These are phyloP conservation scores for Coelopa frigida DNA, from an alignment of 1,140 invertebrate species.

Conservation along the genomic window DNA sequence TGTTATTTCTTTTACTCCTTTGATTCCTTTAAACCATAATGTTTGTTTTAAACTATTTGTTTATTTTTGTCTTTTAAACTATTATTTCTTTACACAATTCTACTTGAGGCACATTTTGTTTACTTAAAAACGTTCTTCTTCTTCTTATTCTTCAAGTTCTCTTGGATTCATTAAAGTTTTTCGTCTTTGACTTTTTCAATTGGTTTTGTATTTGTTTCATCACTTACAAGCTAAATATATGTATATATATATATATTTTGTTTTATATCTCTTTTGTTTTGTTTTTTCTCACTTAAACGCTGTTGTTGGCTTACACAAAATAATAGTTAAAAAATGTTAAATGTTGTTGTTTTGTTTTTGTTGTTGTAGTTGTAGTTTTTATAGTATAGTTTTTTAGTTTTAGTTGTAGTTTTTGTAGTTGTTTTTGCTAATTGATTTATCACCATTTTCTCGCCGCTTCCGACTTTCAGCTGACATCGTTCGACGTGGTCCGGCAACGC, in stretches of 20 bases:
- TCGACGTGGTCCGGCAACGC: background rate
- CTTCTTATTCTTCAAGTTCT: background rate
- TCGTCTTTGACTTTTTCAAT: background rate
- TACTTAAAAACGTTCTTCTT: background rate
- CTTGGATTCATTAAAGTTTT: too few relatives aligned
- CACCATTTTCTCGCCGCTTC: constrained; percentile 12
- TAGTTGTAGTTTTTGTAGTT: constrained; percentile 1
- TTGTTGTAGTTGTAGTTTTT: too few relatives aligned
- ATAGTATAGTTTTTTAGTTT: background rate
- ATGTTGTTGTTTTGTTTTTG: background rate
- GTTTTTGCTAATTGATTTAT: constrained; percentile 10
- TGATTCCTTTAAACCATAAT: background rate
- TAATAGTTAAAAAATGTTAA: background rate
- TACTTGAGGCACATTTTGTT: constrained; percentile 4
- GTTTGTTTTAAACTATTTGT: background rate
- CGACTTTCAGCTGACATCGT: background rate
- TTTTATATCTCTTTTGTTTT: background rate
- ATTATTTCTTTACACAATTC: background rate
- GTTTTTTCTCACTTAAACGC: background rate
- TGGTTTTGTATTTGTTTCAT: background rate
- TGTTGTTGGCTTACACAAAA: background rate
- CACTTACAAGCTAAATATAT: background rate
- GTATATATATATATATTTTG: constrained; percentile 1
- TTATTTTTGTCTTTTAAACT: background rate
- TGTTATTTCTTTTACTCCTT: background rate